Conservation (phyloP, 2,888 invertebrate species). For the Portevinia maculata region DNA sequence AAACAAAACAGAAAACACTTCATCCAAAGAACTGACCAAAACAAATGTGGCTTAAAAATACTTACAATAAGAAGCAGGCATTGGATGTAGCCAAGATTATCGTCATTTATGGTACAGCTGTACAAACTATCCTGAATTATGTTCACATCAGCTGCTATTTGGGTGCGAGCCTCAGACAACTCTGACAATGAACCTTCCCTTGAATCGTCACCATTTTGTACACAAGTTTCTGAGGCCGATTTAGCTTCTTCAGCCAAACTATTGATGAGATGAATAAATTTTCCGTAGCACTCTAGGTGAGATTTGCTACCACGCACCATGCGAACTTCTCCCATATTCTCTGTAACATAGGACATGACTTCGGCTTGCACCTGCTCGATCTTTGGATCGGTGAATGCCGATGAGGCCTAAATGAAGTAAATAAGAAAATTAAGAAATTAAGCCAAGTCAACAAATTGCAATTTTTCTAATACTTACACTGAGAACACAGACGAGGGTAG, state of each 20-base stretch:
- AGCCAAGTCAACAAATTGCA: too few relatives aligned
- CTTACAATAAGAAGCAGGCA: constrained; percentile 71
- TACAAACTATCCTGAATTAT: constrained; percentile 59
- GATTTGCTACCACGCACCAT: constrained; percentile 65
- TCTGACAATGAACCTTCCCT: neutral
- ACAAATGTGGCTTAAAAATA: neutral
- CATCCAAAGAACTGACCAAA: neutral
- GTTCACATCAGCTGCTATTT: neutral
- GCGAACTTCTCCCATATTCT: constrained; percentile 48
- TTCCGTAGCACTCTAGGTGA: constrained; percentile 67
- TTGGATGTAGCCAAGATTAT: constrained; percentile 68
- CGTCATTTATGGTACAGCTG: constrained; percentile 43
- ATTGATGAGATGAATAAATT: constrained; percentile 71
- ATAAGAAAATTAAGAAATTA: too few relatives aligned
- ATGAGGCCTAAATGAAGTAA: constrained; percentile 29
- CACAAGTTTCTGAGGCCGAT: constrained; percentile 58
- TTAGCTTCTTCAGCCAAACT: constrained; percentile 54
- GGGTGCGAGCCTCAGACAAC: neutral
- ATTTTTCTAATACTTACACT: constrained; percentile 38
- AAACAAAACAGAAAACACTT: too few relatives aligned
- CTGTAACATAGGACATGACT: constrained; percentile 60
- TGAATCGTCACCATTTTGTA: neutral
- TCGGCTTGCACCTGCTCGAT: constrained; percentile 63
- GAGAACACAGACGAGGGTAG: constrained; percentile 34
- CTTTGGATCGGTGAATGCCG: constrained; percentile 24